Conservation (phyloP, 1,140 invertebrate genomes). For the Coenobita brevimanus region DNA sequence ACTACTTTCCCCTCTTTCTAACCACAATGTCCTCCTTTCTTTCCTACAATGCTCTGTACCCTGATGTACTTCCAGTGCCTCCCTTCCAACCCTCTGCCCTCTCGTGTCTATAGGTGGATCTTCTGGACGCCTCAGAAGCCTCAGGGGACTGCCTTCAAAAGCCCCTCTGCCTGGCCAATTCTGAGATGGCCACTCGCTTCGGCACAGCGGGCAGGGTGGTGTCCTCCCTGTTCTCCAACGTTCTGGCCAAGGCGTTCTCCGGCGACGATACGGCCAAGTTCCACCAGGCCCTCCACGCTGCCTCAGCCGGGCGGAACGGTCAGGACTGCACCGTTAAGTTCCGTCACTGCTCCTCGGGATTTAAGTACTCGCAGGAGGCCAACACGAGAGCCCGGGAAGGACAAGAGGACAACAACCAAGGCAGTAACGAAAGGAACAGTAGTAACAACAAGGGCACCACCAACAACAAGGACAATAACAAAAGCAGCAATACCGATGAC, state of each 20-base stretch:
- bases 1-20: too few relatives aligned
- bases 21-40: too few relatives aligned
- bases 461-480: too few relatives aligned
- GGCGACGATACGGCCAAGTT: constrained; percentile 46
- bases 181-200: constrained; percentile 16
- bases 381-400: background rate
- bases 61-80: too few relatives aligned
- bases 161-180: constrained; percentile 64
- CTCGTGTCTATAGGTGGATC: constrained; percentile 39
- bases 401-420: background rate
- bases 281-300: constrained; percentile 39
- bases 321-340: constrained; percentile 30
- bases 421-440: too few relatives aligned
- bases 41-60: too few relatives aligned
- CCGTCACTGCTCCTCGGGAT: constrained; percentile 16
- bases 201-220: constrained; percentile 58
- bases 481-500: too few relatives aligned
- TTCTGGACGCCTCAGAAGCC: constrained; percentile 45
- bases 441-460: too few relatives aligned
- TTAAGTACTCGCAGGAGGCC: constrained; percentile 9
- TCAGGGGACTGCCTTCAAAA: constrained; percentile 45
- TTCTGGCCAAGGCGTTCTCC: constrained; percentile 61
- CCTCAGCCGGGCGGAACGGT: constrained; percentile 39
- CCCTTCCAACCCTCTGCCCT: too few relatives aligned
- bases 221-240: constrained; percentile 62